Percentiles rank a stretch among this genome's conserved stretches.
Conservation (phyloP, 53 echinoderm and acorn worm species). For the Astropecten irregularis region DNA sequence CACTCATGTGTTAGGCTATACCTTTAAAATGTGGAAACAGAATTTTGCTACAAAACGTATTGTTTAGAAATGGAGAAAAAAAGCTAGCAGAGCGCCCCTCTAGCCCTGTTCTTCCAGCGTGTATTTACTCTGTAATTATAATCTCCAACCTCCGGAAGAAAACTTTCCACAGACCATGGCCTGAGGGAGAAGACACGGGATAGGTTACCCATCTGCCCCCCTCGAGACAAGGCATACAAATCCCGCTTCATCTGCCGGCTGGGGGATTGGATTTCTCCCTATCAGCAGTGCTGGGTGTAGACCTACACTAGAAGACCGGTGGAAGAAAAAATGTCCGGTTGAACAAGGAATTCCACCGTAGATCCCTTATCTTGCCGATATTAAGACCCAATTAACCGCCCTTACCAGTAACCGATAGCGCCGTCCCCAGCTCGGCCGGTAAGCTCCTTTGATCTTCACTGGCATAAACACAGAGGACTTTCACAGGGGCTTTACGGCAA, state of each 20-base stretch:
- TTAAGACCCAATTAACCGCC: constrained; percentile 49
- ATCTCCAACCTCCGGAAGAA: constrained; percentile 9
- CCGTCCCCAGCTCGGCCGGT: neutral
- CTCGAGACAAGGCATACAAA: constrained; percentile 27
- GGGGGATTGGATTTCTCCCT: constrained; percentile 14
- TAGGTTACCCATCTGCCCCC: constrained; percentile 37
- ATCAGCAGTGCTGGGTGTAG: neutral
- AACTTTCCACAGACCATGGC: constrained; percentile 12
- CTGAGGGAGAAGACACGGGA: constrained; percentile 21
- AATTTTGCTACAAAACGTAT: no score
- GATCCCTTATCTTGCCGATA: constrained; percentile 51
- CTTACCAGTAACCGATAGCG: constrained; percentile 28
- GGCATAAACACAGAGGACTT: constrained; percentile 25
- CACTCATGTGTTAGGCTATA: no score
- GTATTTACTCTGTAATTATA: constrained; percentile 16
- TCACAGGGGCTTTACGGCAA: constrained; percentile 42
- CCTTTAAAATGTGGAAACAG: no score
- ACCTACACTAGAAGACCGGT: no score
- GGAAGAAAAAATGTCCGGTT: no score
- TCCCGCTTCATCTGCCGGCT: constrained; percentile 36
- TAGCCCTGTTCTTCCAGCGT: no score
- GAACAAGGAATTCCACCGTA: constrained; percentile 33
- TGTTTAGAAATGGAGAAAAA: no score
- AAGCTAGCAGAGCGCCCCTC: no score
- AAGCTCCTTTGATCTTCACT: constrained; percentile 24